Evolutionary conservation across 1,140 invertebrate species (phyloP), one percentile per base, ranked within the genome.

Genomic region (Drosophila teissieri): DNA sequence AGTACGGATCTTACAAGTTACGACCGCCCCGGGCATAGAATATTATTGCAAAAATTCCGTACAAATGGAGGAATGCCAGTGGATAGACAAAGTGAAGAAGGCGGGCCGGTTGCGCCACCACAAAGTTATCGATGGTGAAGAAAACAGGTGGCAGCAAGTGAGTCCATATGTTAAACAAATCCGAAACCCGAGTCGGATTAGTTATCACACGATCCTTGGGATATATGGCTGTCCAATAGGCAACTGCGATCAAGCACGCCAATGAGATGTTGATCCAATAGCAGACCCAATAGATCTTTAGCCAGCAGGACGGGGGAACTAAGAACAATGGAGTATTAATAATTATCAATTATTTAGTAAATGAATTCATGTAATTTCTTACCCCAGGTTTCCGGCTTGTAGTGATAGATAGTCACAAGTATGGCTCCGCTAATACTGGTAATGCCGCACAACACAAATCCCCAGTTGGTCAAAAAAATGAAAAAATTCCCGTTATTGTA

Each of bases 21-120:
- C 93, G 93, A 24, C 96, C 96, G 17, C 96, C 96, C 15, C 93
- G 93, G 0, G 89, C 31, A 86, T 94, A 96, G 85, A 96, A 97
- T 15, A 95, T 91, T 1, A 95, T 60, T 2, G 94, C 94, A 86
- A 97, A 97, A 10, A 94, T 42, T 0, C 94, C 57, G 80, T 97
- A 97, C 0, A 90, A 60, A 0, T 94, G 44, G 1, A 93, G 93
- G 69, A 96, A 93, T 4, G 93, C 73, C 0, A 95, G 64, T 0
- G 95, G 94, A 91, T 95, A 95, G 92, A 96, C 94, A 78, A 95
- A 94, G 80, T 96, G 95, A 2, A 94, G 81, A 1, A 97, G 55
- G 24, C 94, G 93, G 8, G 95, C 93, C 0, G 96, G 96, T 53
- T 96, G 94, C 3, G 93, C 93, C 0, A 95, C 95, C 2, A 96